Percentiles rank a stretch among this genome's conserved stretches.
These are phyloP conservation scores for Notamacropus eugenii DNA, from an alignment of 2,797 vertebrate genomes.

Conservation along the genomic window DNA sequence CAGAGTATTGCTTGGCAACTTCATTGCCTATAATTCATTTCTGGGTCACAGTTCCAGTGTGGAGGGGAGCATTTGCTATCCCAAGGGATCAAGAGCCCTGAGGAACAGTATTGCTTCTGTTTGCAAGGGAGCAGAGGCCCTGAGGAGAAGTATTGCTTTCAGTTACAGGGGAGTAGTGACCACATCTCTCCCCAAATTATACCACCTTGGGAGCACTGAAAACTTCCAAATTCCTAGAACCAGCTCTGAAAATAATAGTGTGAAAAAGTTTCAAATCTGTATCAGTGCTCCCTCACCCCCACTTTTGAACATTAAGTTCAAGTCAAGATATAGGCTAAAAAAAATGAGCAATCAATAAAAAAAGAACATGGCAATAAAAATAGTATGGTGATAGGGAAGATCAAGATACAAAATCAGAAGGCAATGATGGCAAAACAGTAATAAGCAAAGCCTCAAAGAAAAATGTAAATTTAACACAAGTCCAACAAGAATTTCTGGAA, in stretches of 20 bases:
- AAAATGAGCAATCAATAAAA: neutral
- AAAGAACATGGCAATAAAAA: neutral
- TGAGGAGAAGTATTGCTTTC: neutral
- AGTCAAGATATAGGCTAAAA: neutral
- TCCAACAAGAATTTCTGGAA: neutral
- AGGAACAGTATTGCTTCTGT: neutral
- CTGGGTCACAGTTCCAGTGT: neutral
- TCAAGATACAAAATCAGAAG: neutral
- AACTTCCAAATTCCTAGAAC: neutral
- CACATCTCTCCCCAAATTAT: neutral
- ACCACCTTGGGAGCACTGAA: neutral
- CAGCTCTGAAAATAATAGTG: neutral
- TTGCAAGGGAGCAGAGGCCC: neutral
- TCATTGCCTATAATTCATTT: neutral
- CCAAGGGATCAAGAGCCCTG: neutral
- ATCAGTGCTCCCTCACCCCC: no score
- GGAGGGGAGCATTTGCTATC: neutral
- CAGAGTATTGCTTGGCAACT: neutral
- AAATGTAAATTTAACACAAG: neutral
- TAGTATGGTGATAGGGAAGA: neutral
- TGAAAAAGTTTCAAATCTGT: neutral
- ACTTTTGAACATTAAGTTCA: neutral
- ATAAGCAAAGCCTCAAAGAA: neutral
- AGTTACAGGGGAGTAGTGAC: neutral
- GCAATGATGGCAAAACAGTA: neutral